Base-by-base conservation (phyloP, 2,888 invertebrate species). In the Eledona agricola region DNA sequence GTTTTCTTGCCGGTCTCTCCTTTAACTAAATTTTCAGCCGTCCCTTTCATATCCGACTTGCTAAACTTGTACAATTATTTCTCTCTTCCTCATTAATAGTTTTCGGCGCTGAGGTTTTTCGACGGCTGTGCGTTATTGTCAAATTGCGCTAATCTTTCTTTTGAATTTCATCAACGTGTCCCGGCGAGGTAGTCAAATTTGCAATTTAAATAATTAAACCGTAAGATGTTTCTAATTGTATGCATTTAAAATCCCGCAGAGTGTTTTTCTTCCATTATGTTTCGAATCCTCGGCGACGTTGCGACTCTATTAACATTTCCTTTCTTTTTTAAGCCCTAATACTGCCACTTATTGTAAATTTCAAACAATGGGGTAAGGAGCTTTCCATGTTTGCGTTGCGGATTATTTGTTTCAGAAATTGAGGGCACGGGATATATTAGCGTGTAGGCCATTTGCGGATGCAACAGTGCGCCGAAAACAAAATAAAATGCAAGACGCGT, bases 171-270 rank as follows among this genome's bases (percentile, higher is more conserved):
- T n/a, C n/a, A n/a, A n/a, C n/a, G 45, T 46, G 45, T 46, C 51
- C 22, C 38, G 38, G 47, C 11, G 31, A 23, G 59, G 57, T 56
- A 60, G 54, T 59, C 58, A 58, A 62, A 60, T 62, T 60, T 58
- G 60, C 60, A 62, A 62, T 59, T 60, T 57, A 52, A 60, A 62
- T 62, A 62, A 62, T 62, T 60, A 55, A 60, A 60, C 59, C 55
- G 46, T 55, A 52, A 51, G 58, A 59, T 51, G 51, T 49, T 34
- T 52, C 58, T 61, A 61, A 61, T 63, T 61, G 55, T 61, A 57
- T 61, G 61, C 63, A 57, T 60, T 59, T 54, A 50, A 55, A 60
- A 54, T 62, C 50, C 58, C 58, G 35, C 58, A 49, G 55, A 51
- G 57, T 55, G 55, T 58, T 62, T 62, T 62, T 59, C 59, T 62